These are phyloP conservation scores for Allygus modestus DNA, from an alignment of 2,888 invertebrate species.

Conservation along the genomic window DNA sequence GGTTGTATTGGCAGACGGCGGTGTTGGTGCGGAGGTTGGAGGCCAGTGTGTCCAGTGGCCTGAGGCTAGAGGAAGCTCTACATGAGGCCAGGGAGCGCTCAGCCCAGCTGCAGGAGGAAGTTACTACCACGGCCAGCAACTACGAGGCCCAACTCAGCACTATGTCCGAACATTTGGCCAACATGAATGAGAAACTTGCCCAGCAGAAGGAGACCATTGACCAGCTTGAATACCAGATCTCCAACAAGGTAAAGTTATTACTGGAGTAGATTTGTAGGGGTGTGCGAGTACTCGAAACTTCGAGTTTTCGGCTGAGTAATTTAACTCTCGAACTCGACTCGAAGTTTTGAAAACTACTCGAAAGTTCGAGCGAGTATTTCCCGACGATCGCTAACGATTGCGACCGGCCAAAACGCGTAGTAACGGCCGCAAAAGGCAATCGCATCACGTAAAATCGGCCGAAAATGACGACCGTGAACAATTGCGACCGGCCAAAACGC, in stretches of 20 bases:
- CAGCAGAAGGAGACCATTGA: slow-evolving; percentile 89
- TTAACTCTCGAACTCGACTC: too few species aligned
- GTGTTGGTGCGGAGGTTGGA: slow-evolving; percentile 77
- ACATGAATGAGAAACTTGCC: slow-evolving; percentile 91
- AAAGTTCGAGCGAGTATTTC: too few species aligned
- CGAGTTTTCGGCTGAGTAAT: too few species aligned
- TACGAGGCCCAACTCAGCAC: slow-evolving; percentile 85
- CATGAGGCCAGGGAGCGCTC: slow-evolving; percentile 73
- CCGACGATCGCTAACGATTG: too few species aligned
- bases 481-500: too few species aligned
- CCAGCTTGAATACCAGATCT: slow-evolving; percentile 80
- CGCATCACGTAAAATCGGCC: too few species aligned
- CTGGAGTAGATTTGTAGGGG: too few species aligned
- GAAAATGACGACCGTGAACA: too few species aligned
- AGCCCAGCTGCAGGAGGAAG: slow-evolving; percentile 78
- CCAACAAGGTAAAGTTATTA: slow-evolving; percentile 75
- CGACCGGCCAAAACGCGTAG: too few species aligned
- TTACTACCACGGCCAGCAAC: slow-evolving; percentile 77
- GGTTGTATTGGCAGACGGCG: slow-evolving; percentile 71
- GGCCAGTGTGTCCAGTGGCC: slow-evolving; percentile 76
- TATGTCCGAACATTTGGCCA: slow-evolving; percentile 87
- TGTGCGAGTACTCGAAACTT: too few species aligned
- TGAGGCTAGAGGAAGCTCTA: slow-evolving; percentile 74
- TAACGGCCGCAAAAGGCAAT: too few species aligned
- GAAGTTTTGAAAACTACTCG: too few species aligned